These are phyloP conservation scores for Dunckerocampus dactyliophorus DNA, from an alignment of 2,113 vertebrate species.

Conservation along the genomic window DNA sequence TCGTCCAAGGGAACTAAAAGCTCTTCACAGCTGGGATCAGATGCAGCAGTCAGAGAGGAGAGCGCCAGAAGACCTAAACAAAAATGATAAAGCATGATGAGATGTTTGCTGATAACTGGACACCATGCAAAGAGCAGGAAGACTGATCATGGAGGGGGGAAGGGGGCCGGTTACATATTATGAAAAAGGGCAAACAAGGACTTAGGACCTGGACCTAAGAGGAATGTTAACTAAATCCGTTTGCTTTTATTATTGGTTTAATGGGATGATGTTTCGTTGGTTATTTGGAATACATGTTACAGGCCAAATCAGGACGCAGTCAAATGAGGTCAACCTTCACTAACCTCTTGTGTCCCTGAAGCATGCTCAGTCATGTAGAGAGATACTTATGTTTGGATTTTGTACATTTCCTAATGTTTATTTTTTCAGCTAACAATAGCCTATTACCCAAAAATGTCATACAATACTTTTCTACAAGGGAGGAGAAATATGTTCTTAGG, in stretches of 20 bases:
- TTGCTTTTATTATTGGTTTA: too few relatives aligned
- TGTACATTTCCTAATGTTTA: too few relatives aligned
- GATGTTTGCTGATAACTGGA: background rate
- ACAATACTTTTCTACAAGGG: too few relatives aligned
- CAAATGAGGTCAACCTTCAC: too few relatives aligned
- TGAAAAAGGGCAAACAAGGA: background rate
- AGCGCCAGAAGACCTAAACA: background rate
- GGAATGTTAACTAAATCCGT: too few relatives aligned
- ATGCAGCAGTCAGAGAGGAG: constrained; percentile 1
- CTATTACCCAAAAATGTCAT: too few relatives aligned
- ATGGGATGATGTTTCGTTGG: background rate
- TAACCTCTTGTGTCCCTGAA: too few relatives aligned
- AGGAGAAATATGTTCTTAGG: too few relatives aligned
- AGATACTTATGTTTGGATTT: background rate
- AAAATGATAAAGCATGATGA: background rate
- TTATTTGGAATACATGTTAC: too few relatives aligned
- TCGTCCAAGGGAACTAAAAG: constrained; percentile 33
- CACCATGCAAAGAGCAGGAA: background rate
- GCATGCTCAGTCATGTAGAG: constrained; percentile 18
- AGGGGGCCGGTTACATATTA: background rate
- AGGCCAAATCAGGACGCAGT: too few relatives aligned
- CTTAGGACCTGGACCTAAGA: too few relatives aligned
- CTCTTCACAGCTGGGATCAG: constrained; percentile 38
- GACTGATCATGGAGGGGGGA: background rate
- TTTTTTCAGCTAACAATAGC: too few relatives aligned